Base-by-base conservation (phyloP, 2,797 vertebrate species). In the Thripadectes ignobilis region DNA sequence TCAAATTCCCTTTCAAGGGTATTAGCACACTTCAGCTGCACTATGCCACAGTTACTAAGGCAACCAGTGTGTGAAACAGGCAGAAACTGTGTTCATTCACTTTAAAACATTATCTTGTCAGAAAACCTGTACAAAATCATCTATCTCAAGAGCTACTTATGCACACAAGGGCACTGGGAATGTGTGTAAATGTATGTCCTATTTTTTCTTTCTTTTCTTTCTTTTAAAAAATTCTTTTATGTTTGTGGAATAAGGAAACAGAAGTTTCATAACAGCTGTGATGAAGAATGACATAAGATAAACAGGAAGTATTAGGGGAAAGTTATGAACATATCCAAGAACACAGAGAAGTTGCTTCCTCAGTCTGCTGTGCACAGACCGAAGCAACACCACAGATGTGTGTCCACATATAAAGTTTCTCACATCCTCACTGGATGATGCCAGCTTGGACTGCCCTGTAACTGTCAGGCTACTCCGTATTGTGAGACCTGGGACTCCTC, bases 41-140 rank as follows among this genome's bases (percentile, higher is more conserved):
- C 66, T 41, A 32, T 38, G 62, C 39, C 5, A 4, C 49, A 68
- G 95, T 95, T 95, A 67, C 95, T 90, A 95, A 66, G 89, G 88
- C 85, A 95, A 96, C 96, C n/a, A 69, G 29, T 30, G 36, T 17
- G 23, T 73, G 77, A 78, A 90, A 36, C 29, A 55, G 26, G 58
- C 36, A 76, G 77, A 72, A 92, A 63, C 51, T 26, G 10, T 54
- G 24, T 69, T 92, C 84, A 68, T 76, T 92, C 48, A 62, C 61
- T 36, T 78, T 83, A 73, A 66, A 71, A 63, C 22, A 39, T 90
- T 45, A 63, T 78, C 45, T 62, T 66, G 57, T 49, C 63, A 80
- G 65, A 93, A 39, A 89, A 88, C n/a, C 9, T 20, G 12, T 49
- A 54, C 14, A 58, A 86, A 92, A 88, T 17, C 0, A 68, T 22